These are phyloP conservation scores for Timema podura DNA, from an alignment of 2,888 invertebrate species.

Conservation along the genomic window DNA sequence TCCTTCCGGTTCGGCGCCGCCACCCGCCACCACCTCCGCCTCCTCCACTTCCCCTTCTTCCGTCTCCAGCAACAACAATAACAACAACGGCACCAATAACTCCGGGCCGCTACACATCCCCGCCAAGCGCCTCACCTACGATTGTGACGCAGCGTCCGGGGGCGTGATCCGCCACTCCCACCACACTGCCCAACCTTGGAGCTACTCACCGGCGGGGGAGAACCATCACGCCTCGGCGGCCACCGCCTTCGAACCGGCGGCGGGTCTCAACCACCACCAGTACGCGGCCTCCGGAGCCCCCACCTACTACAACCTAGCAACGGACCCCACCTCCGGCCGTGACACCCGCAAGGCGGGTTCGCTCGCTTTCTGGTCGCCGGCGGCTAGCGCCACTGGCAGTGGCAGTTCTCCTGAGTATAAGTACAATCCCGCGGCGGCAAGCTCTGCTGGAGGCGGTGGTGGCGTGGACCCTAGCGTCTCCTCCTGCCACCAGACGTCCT, in stretches of 20 bases:
- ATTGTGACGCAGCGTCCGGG: constrained; percentile 52
- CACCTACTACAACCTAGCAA: constrained; percentile 71
- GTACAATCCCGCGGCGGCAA: constrained; percentile 55
- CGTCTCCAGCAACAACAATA: constrained; percentile 51
- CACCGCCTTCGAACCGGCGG: constrained; percentile 53
- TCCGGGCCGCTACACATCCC: constrained; percentile 80
- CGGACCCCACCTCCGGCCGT: constrained; percentile 54
- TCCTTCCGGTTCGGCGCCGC: constrained; percentile 31
- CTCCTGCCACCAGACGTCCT: constrained; percentile 64
- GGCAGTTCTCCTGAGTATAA: constrained; percentile 37
- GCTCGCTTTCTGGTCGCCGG: constrained; percentile 43
- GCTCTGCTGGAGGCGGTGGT: constrained; percentile 46
- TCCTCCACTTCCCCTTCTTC: constrained; percentile 26
- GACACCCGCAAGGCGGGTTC: constrained; percentile 53
- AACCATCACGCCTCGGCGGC: constrained; percentile 47
- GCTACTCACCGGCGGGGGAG: constrained; percentile 61
- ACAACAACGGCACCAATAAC: constrained; percentile 53
- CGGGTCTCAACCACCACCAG: constrained; percentile 54
- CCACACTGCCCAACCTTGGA: constrained; percentile 60
- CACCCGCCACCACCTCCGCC: constrained; percentile 32
- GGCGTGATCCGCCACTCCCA: constrained; percentile 73
- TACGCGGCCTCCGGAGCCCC: constrained; percentile 65
- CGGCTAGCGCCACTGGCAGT: constrained; percentile 69
- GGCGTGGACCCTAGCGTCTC: constrained; percentile 51
- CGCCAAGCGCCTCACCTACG: constrained; percentile 68